Evolutionary conservation across 2,888 invertebrate genomes (phyloP).

Genomic region (Anoplius nigerrimus): DNA sequence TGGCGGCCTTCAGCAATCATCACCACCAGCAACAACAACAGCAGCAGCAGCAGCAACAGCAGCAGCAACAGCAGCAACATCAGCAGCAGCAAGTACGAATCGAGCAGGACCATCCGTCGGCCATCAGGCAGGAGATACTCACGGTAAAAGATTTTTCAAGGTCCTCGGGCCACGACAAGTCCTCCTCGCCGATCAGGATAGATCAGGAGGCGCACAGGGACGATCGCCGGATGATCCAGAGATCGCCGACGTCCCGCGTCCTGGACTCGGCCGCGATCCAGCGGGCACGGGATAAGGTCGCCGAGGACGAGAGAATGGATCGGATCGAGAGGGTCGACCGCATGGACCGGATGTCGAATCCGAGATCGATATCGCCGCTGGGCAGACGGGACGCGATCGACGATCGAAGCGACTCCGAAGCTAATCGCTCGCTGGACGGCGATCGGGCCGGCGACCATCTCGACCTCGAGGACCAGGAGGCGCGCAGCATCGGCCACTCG

Average conservation of each 20-base stretch:
- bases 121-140: slow-evolving; percentile 59
- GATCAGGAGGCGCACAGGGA: slow-evolving; percentile 53
- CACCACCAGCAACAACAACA: slow-evolving; percentile 57
- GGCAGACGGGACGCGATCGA: slow-evolving; percentile 63
- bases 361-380: slow-evolving; percentile 67
- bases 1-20: slow-evolving; percentile 57
- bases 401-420: slow-evolving; percentile 71
- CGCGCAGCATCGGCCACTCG: slow-evolving; percentile 69
- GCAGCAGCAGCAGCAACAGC: slow-evolving; percentile 44
- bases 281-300: slow-evolving; percentile 43
- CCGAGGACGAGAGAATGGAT: slow-evolving; percentile 56
- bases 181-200: slow-evolving; percentile 63
- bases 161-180: slow-evolving; percentile 63
- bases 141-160: slow-evolving; percentile 71
- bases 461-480: slow-evolving; percentile 69
- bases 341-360: slow-evolving; percentile 52
- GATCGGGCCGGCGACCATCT: slow-evolving; percentile 67
- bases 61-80: slow-evolving; percentile 32
- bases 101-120: slow-evolving; percentile 22
- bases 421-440: slow-evolving; percentile 70
- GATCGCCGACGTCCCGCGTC: slow-evolving; percentile 43
- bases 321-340: slow-evolving; percentile 40
- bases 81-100: slow-evolving; percentile 49
- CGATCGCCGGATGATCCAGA: slow-evolving; percentile 39
- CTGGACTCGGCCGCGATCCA: slow-evolving; percentile 43